These are phyloP conservation scores for Drosophila lacicola DNA, from an alignment of 2,888 invertebrate species.

Conservation along the genomic window DNA sequence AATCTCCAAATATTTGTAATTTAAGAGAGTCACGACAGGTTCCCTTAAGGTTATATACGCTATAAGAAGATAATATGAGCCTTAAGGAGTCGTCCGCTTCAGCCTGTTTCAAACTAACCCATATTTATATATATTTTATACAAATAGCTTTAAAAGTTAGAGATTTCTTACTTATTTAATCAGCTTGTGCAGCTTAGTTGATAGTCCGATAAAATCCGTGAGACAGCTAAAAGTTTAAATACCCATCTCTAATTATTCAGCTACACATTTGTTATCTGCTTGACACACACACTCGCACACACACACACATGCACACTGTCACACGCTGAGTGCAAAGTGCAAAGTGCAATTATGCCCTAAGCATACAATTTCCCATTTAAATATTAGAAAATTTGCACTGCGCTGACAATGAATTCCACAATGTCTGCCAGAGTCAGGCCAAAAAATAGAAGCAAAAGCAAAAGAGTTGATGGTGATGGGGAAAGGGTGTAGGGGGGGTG, in stretches of 20 bases:
- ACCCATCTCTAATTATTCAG: constrained; percentile 41
- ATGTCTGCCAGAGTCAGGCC: constrained; percentile 37
- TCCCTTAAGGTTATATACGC: no score
- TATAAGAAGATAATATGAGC: no score
- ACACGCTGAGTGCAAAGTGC: constrained; percentile 43
- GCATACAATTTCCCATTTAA: constrained; percentile 74
- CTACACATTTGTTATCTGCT: constrained; percentile 32
- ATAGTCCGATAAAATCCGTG: constrained; percentile 7
- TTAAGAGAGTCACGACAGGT: no score
- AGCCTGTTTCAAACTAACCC: neutral
- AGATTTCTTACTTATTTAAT: neutral
- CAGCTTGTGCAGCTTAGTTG: constrained; percentile 1
- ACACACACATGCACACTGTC: neutral
- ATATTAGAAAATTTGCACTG: constrained; percentile 65
- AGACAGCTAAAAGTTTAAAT: constrained; percentile 8
- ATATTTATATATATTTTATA: neutral
- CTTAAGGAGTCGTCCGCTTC: no score
- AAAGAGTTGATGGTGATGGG: neutral
- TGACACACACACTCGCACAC: constrained; percentile 3
- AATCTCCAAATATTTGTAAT: no score
- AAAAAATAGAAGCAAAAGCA: neutral
- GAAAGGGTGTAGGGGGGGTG: neutral
- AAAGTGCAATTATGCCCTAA: constrained; percentile 59
- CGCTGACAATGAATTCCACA: constrained; percentile 36
- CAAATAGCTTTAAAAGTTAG: neutral